These are phyloP conservation scores for Branchellion lobata DNA, from an alignment of 2,888 invertebrate genomes.

Conservation along the genomic window DNA sequence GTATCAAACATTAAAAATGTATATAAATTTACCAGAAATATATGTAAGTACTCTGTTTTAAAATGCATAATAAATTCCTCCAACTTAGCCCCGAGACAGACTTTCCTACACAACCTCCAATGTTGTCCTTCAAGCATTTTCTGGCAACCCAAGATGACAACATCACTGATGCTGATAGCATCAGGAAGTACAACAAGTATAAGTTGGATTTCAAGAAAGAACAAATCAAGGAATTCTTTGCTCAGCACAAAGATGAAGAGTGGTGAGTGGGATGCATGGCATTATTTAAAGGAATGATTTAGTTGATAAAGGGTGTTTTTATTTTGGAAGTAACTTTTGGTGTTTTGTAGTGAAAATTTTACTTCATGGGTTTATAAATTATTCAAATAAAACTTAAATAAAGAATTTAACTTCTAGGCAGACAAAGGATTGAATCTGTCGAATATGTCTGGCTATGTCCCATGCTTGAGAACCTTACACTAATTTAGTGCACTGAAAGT, in stretches of 20 bases:
- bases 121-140: constrained; percentile 96
- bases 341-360: constrained; percentile 18
- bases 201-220: constrained; percentile 93
- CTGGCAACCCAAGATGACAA: constrained; percentile 93
- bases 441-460: not conserved
- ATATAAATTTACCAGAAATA: not conserved
- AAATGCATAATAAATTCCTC: no score
- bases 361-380: constrained; percentile 1
- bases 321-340: not conserved
- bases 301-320: not conserved
- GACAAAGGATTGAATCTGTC: not conserved
- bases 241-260: constrained; percentile 98
- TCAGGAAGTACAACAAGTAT: constrained; percentile 95
- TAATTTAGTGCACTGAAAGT: constrained; percentile 38
- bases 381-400: not conserved
- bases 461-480: constrained; percentile 31
- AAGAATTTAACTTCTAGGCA: constrained; percentile 17
- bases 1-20: no score
- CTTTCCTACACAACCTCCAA: constrained; percentile 80
- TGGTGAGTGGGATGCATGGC: constrained; percentile 74
- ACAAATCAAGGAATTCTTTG: constrained; percentile 96
- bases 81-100: constrained; percentile 52
- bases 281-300: not conserved
- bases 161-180: constrained; percentile 88
- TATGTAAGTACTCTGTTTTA: no score